A percentile compares a stretch with the other conserved stretches of the same genome.
Conservation (phyloP, 2,797 vertebrate species). For the Hapalemur alaotrensis region DNA sequence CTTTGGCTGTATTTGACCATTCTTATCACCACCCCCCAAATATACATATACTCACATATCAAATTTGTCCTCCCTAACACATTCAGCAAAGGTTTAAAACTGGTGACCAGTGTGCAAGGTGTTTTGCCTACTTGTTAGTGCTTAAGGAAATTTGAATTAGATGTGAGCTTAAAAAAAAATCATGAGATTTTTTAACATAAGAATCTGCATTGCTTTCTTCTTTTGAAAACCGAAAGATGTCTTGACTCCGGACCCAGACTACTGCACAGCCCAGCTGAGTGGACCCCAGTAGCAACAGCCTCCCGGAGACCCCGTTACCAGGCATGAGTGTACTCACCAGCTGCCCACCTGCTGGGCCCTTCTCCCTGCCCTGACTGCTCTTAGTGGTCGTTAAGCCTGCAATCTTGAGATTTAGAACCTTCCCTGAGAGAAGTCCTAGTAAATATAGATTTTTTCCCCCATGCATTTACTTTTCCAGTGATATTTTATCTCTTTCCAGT, state of each 20-base stretch:
- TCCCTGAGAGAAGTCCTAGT: not conserved
- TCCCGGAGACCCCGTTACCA: not conserved
- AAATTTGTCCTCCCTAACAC: not conserved
- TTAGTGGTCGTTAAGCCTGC: not conserved
- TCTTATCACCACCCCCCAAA: not conserved
- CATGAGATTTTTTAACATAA: not conserved
- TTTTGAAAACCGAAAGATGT: not conserved
- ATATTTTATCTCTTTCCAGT: conserved; percentile 1
- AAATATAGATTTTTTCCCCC: not conserved
- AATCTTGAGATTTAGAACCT: not conserved
- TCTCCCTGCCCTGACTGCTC: not conserved
- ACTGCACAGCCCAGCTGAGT: not conserved
- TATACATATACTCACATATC: not conserved
- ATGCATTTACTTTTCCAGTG: not conserved
- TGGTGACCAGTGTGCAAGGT: not conserved
- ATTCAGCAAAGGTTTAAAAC: not conserved
- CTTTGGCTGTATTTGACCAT: not conserved
- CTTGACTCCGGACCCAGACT: not conserved
- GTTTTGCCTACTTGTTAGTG: not conserved
- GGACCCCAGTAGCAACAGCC: rapidly evolving
- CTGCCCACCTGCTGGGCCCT: too few relatives aligned
- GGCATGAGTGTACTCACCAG: not conserved
- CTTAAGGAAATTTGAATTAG: not conserved
- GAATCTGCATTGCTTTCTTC: not conserved
- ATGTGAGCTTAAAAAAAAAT: not conserved